Conservation (phyloP, 2,888 invertebrate genomes). For the Andrena chrysosceles region DNA sequence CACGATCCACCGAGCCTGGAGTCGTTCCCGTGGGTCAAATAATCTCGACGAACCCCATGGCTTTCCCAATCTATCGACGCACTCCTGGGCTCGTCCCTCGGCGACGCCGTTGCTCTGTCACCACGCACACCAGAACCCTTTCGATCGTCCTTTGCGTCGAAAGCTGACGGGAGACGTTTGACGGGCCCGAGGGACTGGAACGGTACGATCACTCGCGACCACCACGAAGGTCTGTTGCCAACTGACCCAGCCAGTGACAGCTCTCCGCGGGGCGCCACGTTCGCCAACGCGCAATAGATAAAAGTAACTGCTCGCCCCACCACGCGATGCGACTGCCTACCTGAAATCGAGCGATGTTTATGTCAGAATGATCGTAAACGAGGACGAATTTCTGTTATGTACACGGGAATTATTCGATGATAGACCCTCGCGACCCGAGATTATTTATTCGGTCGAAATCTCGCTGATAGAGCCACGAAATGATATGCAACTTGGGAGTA, state of each 20-base stretch:
- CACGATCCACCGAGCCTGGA: constrained; percentile 80
- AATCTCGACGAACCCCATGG: constrained; percentile 78
- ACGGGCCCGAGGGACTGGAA: constrained; percentile 22
- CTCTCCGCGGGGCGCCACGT: constrained; percentile 67
- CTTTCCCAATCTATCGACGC: constrained; percentile 63
- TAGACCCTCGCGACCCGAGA: neutral
- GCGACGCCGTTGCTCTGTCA: neutral
- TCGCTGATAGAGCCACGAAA: neutral
- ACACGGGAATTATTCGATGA: neutral
- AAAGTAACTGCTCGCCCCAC: constrained; percentile 31
- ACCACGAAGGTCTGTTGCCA: constrained; percentile 83
- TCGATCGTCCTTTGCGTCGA: constrained; percentile 33
- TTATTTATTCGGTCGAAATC: neutral
- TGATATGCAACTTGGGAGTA: neutral
- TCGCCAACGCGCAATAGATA: constrained; percentile 49
- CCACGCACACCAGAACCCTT: neutral
- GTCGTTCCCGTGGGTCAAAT: constrained; percentile 82
- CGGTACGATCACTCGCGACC: constrained; percentile 60
- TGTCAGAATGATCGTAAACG: neutral
- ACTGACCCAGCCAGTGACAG: constrained; percentile 82
- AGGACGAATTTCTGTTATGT: neutral
- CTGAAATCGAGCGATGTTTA: constrained; percentile 10
- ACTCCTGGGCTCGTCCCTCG: constrained; percentile 52
- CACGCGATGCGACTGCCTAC: neutral
- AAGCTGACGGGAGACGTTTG: constrained; percentile 33